A percentile compares a stretch with the other conserved stretches of the same genome.
These are phyloP conservation scores for Formica aserva DNA, from an alignment of 2,888 invertebrate species.

Conservation along the genomic window DNA sequence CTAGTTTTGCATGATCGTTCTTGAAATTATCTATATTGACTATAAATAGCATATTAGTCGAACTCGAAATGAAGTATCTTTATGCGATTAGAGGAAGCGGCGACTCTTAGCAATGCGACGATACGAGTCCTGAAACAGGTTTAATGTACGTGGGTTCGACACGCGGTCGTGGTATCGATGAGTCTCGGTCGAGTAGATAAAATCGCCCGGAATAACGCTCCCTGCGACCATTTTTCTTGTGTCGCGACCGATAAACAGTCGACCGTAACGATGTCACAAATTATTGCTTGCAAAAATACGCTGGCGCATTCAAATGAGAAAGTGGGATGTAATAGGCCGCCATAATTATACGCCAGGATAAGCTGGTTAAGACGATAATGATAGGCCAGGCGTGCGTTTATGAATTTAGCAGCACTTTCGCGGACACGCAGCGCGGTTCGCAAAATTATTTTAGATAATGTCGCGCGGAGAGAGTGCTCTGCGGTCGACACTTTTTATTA, in stretches of 20 bases:
- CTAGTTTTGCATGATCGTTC: neutral
- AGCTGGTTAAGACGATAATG: slow-evolving; percentile 38
- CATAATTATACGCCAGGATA: slow-evolving; percentile 34
- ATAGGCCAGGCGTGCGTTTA: slow-evolving; percentile 16
- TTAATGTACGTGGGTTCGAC: neutral
- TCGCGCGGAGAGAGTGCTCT: neutral
- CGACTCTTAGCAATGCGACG: neutral
- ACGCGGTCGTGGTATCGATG: slow-evolving; percentile 2
- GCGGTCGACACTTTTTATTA: neutral
- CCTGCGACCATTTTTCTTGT: slow-evolving; percentile 20
- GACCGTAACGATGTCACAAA: slow-evolving; percentile 12
- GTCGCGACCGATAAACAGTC: slow-evolving; percentile 20
- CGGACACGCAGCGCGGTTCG: neutral
- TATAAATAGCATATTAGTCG: neutral
- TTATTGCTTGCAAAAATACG: slow-evolving; percentile 40
- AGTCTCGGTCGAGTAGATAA: slow-evolving; percentile 26
- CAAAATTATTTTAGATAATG: slow-evolving; percentile 39
- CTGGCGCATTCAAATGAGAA: slow-evolving; percentile 8
- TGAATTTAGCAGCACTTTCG: slow-evolving; percentile 28
- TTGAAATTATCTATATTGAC: neutral
- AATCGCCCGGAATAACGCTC: slow-evolving; percentile 22
- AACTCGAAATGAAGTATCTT: neutral
- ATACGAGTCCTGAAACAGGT: slow-evolving; percentile 29
- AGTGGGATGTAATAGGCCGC: slow-evolving; percentile 29
- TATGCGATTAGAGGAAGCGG: slow-evolving; percentile 10